Evolutionary conservation across 1,140 invertebrate genomes (phyloP).

Genomic region (Sitobion miscanthi): DNA sequence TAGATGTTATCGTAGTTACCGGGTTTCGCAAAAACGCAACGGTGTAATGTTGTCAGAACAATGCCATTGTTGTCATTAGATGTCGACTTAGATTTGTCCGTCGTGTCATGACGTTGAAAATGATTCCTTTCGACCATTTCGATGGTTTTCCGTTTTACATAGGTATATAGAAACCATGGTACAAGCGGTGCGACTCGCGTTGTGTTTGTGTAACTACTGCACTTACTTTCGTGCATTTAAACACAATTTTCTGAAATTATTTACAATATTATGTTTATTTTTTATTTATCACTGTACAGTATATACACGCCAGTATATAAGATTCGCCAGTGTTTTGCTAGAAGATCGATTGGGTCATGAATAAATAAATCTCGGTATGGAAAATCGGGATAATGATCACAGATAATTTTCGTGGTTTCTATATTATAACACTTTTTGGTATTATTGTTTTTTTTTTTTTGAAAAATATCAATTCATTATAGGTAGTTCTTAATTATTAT

Average conservation of each 20-base stretch:
- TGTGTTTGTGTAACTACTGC: neutral
- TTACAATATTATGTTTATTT: neutral
- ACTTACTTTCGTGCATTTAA: neutral
- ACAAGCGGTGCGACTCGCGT: neutral
- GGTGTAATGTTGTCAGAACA: neutral
- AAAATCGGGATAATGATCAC: neutral
- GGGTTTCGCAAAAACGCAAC: neutral
- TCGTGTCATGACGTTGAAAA: neutral
- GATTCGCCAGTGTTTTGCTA: neutral
- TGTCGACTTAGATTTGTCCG: neutral
- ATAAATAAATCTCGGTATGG: neutral
- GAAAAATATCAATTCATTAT: neutral
- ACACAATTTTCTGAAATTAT: neutral
- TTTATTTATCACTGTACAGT: too few species aligned
- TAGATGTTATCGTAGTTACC: neutral
- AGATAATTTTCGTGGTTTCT: neutral
- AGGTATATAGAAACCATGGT: neutral
- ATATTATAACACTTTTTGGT: neutral
- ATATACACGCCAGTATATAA: too few species aligned
- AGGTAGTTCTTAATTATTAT: neutral
- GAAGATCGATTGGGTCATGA: neutral
- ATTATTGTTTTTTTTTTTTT: neutral
- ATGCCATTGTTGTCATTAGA: neutral
- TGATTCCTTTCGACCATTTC: neutral
- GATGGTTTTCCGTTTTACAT: neutral